Conservation (phyloP, 2,888 invertebrate species). For the Athetis lepigone region DNA sequence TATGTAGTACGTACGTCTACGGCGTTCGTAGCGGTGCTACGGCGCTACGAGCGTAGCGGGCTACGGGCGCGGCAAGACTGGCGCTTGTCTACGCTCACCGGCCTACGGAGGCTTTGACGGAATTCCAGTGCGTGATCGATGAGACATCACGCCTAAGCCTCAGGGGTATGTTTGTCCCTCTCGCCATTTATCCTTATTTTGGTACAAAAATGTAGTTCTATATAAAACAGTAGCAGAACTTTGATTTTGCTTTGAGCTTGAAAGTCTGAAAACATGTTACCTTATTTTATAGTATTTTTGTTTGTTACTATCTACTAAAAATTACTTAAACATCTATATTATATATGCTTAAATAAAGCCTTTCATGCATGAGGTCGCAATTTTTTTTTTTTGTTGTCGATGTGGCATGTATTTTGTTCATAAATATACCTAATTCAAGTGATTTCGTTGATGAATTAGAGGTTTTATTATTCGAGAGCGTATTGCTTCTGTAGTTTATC, state of each 20-base stretch:
- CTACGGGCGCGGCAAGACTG: conserved; percentile 81
- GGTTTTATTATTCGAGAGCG: no score
- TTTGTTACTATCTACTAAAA: no score
- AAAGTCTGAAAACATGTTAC: not conserved
- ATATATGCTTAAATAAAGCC: no score
- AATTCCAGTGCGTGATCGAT: conserved; percentile 70
- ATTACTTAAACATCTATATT: no score
- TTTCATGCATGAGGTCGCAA: no score
- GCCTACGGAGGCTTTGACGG: conserved; percentile 60
- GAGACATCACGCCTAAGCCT: conserved; percentile 64
- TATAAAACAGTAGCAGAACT: not conserved
- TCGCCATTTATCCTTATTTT: conserved; percentile 60
- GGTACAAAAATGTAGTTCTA: conserved; percentile 28
- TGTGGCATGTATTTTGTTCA: no score
- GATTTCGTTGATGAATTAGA: no score
- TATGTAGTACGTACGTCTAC: conserved; percentile 54
- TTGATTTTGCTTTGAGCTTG: not conserved
- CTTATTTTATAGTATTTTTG: no score
- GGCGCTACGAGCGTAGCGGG: conserved; percentile 79
- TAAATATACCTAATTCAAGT: no score
- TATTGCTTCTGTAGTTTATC: no score
- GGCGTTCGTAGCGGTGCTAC: conserved; percentile 66
- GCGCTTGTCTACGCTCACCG: conserved; percentile 42
- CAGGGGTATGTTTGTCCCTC: conserved; percentile 58
- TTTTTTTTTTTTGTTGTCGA: no score